These are phyloP conservation scores for Nettapus auritus DNA, from an alignment of 2,113 vertebrate genomes.

Conservation along the genomic window DNA sequence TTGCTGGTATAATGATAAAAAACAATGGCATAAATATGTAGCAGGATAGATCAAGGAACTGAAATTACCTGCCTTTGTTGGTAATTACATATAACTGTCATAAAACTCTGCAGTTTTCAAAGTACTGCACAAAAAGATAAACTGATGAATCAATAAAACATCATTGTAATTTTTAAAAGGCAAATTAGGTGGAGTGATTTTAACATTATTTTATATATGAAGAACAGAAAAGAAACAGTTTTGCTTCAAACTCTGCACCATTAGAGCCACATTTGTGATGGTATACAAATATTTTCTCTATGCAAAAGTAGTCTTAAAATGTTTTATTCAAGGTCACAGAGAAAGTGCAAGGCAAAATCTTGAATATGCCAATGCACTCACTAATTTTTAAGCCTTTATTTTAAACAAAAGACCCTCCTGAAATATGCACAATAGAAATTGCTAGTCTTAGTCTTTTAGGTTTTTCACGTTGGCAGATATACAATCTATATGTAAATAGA, in stretches of 20 bases:
- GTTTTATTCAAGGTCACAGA: conserved; percentile 36
- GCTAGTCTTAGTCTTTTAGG: conserved; percentile 20
- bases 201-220: conserved; percentile 27
- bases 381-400: conserved; percentile 28
- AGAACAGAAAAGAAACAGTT: neutral
- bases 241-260: neutral
- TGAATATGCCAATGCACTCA: neutral
- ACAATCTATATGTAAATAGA: conserved; percentile 68
- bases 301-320: neutral
- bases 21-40: conserved; percentile 42
- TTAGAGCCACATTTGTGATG: neutral
- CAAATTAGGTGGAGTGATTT: neutral
- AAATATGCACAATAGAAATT: conserved; percentile 12
- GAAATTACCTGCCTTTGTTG: conserved; percentile 50
- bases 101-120: conserved; percentile 36
- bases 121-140: conserved; percentile 19
- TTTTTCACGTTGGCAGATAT: conserved; percentile 49
- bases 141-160: conserved; percentile 25
- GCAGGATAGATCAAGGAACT: conserved; percentile 12
- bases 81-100: conserved; percentile 53
- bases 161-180: conserved; percentile 9
- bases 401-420: neutral
- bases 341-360: conserved; percentile 12
- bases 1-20: neutral
- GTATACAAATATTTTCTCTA: neutral